A percentile compares a stretch with the other conserved stretches of the same genome.
Conservation (phyloP, 2,888 invertebrate genomes). For the Ichneumon xanthorius region DNA sequence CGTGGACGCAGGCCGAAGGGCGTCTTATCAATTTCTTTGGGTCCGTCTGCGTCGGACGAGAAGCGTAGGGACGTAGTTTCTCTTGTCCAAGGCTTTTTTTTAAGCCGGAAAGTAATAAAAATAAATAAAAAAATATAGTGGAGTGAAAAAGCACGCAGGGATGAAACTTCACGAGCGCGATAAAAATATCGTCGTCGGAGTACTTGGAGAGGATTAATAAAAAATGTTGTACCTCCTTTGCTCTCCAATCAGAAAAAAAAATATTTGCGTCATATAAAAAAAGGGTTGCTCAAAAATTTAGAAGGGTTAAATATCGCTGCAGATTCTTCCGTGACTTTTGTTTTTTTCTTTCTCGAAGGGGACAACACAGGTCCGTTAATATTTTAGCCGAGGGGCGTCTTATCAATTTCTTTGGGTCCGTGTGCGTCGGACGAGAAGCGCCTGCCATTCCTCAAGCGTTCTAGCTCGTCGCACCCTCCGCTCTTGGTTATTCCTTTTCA, state of each 20-base stretch:
- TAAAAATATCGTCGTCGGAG: neutral
- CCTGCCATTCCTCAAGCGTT: conserved; percentile 76
- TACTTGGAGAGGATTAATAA: too few species aligned
- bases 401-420: conserved; percentile 79
- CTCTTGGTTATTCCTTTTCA: conserved; percentile 59
- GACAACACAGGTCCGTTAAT: conserved; percentile 73
- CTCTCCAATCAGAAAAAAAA: neutral
- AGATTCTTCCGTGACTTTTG: conserved; percentile 4
- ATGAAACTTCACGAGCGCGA: neutral
- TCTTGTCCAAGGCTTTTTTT: conserved; percentile 6
- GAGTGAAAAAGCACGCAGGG: neutral
- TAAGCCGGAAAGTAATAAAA: conserved; percentile 18
- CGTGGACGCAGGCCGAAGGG: conserved; percentile 67
- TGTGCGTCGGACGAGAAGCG: conserved; percentile 54
- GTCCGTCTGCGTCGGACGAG: conserved; percentile 51
- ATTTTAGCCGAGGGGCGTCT: conserved; percentile 77
- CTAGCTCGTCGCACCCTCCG: conserved; percentile 56
- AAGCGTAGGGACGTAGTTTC: conserved; percentile 57
- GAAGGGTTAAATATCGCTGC: neutral
- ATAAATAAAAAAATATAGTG: neutral
- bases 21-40: conserved; percentile 81
- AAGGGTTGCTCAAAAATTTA: neutral
- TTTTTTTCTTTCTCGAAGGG: conserved; percentile 25
- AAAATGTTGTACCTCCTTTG: too few species aligned
- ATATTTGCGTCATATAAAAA: neutral